Base-by-base conservation (phyloP, 1,140 invertebrate species). In the Coenobita brevimanus region DNA sequence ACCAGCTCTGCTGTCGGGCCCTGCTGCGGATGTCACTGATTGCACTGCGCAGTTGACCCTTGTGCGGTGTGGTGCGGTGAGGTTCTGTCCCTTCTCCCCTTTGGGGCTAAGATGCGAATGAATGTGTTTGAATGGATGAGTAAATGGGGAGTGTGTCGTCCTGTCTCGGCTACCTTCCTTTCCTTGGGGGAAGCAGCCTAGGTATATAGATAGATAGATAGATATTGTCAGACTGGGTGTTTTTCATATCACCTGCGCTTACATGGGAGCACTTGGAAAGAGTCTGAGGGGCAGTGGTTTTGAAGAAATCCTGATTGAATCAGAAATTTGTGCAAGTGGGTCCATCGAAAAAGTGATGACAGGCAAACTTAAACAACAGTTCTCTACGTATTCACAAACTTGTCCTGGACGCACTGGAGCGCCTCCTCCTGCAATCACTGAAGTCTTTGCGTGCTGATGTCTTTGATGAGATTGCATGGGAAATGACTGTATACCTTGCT, bases 381-480 rank as follows among this genome's bases (percentile, higher is more conserved):
- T 15, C 69, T 4, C 8, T 17, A 6, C 33, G 33, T 36, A 6
- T 73, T n/a, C 17, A 33, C 69, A 73, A 57, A 33, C 8, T 79
- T 24, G 15, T 79, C 36, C 21, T 79, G 0, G 46, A 79, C 24
- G 76, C 76, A 27, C 36, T 79, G 38, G 69, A 57, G 54, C 76
- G 46, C 24, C 76, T 57, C 8, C 46, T 79, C 13, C 30, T 79
- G 43, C 43, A 3, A 1, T 54, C 43, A 0, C 4, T 54, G 8
- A 30, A 57, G 36, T 50, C 15, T 3, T 13, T 8, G 21, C 24
- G 6, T 54, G 3, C 17, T 17, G 43, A 54, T 24, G 24, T 57
- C 24, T 6, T 3, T 33, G 36, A 57, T 13, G 50, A 79, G 27
- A 21, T 27, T 15, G 50, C n/a, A 79, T 2, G 21, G 43, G 24